phyloP scores from a whole-genome alignment of 2,888 invertebrate genomes.

The Nemoura dubitans region DNA sequence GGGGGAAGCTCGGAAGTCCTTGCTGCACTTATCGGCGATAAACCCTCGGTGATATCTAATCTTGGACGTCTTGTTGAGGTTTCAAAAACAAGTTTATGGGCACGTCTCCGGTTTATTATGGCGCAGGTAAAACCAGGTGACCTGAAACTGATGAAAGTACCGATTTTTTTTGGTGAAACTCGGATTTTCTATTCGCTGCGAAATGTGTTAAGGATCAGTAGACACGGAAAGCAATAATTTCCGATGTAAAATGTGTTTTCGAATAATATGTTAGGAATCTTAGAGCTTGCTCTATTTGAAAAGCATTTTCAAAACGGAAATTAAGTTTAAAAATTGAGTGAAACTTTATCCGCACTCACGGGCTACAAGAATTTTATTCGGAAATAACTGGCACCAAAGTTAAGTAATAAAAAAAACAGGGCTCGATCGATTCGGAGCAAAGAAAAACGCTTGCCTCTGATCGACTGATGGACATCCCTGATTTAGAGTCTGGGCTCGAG shows the following conservation, averaged over 20 bases:
- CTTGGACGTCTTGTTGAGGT: not conserved
- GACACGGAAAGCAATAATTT: slow-evolving; percentile 12
- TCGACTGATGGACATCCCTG: slow-evolving; percentile 27
- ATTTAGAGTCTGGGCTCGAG: not conserved
- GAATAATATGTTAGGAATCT: not conserved
- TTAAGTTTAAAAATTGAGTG: slow-evolving; percentile 2
- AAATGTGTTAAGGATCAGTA: slow-evolving; percentile 7
- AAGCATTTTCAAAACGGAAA: slow-evolving; percentile 5
- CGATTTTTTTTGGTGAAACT: not conserved
- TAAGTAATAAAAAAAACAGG: not conserved
- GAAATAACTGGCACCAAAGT: not conserved
- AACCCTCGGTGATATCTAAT: not conserved
- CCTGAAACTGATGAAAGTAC: not conserved
- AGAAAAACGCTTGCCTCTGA: not conserved
- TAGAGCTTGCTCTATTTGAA: not conserved
- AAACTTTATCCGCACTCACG: not conserved
- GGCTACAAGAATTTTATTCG: not conserved
- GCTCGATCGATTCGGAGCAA: not conserved
- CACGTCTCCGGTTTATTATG: not conserved
- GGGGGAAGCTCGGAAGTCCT: not conserved
- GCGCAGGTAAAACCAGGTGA: not conserved
- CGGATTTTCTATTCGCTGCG: not conserved
- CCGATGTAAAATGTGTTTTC: slow-evolving; percentile 12
- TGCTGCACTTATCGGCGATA: not conserved
- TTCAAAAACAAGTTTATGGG: not conserved